Conservation (phyloP, 1,140 invertebrate genomes). For the Cecropterus lyciades region DNA sequence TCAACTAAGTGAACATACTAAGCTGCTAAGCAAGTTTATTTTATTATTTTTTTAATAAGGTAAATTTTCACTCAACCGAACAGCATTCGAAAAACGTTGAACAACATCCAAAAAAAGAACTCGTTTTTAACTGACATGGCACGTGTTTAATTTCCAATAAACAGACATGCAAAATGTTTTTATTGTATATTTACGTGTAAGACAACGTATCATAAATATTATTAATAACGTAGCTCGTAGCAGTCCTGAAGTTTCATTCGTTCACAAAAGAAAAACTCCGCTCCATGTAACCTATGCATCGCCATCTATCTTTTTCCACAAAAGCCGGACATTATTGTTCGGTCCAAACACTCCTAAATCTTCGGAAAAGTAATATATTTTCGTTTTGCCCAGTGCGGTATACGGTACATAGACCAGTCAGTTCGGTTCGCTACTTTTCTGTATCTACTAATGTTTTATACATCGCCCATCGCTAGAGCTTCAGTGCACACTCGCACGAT, state of each 20-base stretch:
- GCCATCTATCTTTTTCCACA: slow-evolving; percentile 85
- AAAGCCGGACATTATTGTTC: slow-evolving; percentile 85
- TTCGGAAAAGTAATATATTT: slow-evolving; percentile 85
- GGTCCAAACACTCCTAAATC: slow-evolving; percentile 85
- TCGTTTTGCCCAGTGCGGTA: slow-evolving; percentile 82
- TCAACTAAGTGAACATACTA: too few species aligned
- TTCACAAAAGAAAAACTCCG: slow-evolving; percentile 78
- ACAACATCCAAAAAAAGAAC: too few species aligned
- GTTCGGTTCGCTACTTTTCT: slow-evolving; percentile 70
- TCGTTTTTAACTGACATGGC: too few species aligned
- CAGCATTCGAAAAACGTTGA: too few species aligned
- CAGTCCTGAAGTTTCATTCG: slow-evolving; percentile 72
- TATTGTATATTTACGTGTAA: neutral
- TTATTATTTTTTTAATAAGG: too few species aligned
- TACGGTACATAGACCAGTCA: slow-evolving; percentile 73
- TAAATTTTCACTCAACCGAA: too few species aligned
- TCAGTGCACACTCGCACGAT: slow-evolving; percentile 42
- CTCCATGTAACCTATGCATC: slow-evolving; percentile 79
- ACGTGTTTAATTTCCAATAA: neutral
- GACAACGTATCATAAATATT: slow-evolving; percentile 64
- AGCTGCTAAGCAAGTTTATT: too few species aligned
- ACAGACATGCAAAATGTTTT: neutral
- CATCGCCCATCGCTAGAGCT: slow-evolving; percentile 61
- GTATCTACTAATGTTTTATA: slow-evolving; percentile 80
- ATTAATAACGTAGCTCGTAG: slow-evolving; percentile 67